A percentile compares a stretch with the other conserved stretches of the same genome.
Conservation (phyloP, 2,113 vertebrate species). For the Mungos mungo region DNA sequence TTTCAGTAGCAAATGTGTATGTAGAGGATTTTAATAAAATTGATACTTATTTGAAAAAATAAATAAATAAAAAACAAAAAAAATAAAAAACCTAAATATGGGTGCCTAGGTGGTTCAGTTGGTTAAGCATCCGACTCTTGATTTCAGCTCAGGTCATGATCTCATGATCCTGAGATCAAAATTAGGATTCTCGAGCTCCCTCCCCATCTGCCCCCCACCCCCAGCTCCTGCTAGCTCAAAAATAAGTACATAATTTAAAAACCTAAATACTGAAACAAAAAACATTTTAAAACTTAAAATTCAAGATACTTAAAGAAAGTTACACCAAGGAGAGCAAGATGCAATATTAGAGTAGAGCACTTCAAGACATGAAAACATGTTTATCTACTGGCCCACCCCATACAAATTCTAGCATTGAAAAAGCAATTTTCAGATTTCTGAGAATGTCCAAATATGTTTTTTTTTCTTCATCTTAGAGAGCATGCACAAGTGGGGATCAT, state of each 20-base stretch:
- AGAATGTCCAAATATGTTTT: background rate
- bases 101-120: too few species aligned
- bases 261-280: conserved; percentile 39
- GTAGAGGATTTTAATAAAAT: too few species aligned
- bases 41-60: too few species aligned
- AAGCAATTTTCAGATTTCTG: conserved; percentile 29
- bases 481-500: background rate
- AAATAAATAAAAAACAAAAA: too few species aligned
- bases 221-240: too few species aligned
- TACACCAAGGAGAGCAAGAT: conserved; percentile 24
- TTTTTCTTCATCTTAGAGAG: too few species aligned
- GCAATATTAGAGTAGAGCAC: background rate
- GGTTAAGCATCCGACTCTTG: too few species aligned
- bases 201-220: too few species aligned
- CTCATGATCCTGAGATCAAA: too few species aligned
- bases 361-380: background rate
- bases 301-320: background rate
- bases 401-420: background rate
- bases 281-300: conserved; percentile 40
- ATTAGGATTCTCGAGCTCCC: too few species aligned
- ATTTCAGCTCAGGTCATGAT: too few species aligned
- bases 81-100: conserved; percentile 26
- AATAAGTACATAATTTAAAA: background rate
- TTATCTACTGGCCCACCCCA: background rate
- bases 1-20: too few species aligned